Conservation (phyloP, 2,888 invertebrate species). For the Mechanitis messenoides region DNA sequence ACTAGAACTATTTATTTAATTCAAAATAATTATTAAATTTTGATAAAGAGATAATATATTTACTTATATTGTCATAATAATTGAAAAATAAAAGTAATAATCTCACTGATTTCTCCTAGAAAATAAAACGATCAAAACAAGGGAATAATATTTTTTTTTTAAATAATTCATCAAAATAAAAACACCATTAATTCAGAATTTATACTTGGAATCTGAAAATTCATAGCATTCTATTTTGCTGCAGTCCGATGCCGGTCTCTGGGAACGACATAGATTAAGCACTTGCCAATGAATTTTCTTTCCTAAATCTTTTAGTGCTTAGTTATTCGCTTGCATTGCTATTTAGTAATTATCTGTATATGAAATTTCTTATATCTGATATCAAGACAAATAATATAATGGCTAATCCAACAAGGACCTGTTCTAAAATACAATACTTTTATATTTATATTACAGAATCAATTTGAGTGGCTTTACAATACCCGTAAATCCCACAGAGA, state of each 20-base stretch:
- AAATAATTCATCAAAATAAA: constrained; percentile 1
- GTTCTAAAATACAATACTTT: not conserved
- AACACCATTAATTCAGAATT: constrained; percentile 4
- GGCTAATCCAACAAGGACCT: no score
- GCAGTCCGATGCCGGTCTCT: constrained; percentile 3
- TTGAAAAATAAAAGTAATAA: no score
- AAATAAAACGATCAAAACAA: no score
- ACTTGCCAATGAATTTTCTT: constrained; percentile 4
- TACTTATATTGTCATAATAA: no score
- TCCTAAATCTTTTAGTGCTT: constrained; percentile 2
- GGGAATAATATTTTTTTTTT: not conserved
- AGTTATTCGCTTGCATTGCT: not conserved
- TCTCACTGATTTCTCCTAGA: no score
- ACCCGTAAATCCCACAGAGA: constrained; percentile 2
- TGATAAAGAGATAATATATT: no score
- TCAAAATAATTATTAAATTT: no score
- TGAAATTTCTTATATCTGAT: no score
- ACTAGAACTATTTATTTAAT: no score
- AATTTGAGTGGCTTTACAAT: constrained; percentile 3
- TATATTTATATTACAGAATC: constrained; percentile 3
- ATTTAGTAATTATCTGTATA: not conserved
- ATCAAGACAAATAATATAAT: no score
- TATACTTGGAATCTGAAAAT: constrained; percentile 6
- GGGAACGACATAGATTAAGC: constrained; percentile 3
- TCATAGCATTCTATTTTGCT: constrained; percentile 6